These are phyloP conservation scores for Acromyrmex charruanus DNA, from an alignment of 1,140 invertebrate species.

Conservation along the genomic window DNA sequence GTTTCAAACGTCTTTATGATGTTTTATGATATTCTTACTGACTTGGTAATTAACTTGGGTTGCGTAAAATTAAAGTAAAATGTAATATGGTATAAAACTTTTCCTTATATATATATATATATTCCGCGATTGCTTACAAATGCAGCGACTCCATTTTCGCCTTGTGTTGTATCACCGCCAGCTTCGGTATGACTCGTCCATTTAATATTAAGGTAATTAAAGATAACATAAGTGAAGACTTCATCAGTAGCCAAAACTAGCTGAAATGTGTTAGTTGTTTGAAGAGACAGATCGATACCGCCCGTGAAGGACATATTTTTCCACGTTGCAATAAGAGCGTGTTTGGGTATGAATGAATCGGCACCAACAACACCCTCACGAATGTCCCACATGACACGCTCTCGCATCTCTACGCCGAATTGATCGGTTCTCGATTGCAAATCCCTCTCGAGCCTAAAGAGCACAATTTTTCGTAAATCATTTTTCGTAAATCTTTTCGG, in stretches of 20 bases:
- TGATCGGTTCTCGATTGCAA: conserved; percentile 92
- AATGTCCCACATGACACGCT: conserved; percentile 95
- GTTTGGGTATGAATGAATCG: conserved; percentile 95
- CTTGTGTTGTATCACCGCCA: conserved; percentile 94
- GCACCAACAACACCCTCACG: conserved; percentile 96
- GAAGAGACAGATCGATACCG: conserved; percentile 93
- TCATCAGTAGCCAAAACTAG: conserved; percentile 97
- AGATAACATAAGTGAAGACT: conserved; percentile 97
- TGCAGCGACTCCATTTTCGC: conserved; percentile 95
- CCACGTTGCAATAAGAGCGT: conserved; percentile 97
- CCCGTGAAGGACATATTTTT: conserved; percentile 97
- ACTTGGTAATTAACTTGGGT: no score
- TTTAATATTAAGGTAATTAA: conserved; percentile 96
- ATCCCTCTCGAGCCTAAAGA: conserved; percentile 89
- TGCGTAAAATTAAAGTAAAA: no score
- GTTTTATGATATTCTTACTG: no score
- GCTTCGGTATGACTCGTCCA: conserved; percentile 97
- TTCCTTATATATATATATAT: neutral
- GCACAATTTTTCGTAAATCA: neutral
- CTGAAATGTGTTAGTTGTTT: conserved; percentile 97
- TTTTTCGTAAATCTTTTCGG: neutral
- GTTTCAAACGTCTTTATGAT: no score
- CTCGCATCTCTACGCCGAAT: conserved; percentile 94
- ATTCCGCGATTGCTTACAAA: conserved; percentile 89
- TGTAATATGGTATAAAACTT: neutral